These are phyloP conservation scores for Nannobrachium achirus DNA, from an alignment of 2,113 vertebrate species.

Conservation along the genomic window DNA sequence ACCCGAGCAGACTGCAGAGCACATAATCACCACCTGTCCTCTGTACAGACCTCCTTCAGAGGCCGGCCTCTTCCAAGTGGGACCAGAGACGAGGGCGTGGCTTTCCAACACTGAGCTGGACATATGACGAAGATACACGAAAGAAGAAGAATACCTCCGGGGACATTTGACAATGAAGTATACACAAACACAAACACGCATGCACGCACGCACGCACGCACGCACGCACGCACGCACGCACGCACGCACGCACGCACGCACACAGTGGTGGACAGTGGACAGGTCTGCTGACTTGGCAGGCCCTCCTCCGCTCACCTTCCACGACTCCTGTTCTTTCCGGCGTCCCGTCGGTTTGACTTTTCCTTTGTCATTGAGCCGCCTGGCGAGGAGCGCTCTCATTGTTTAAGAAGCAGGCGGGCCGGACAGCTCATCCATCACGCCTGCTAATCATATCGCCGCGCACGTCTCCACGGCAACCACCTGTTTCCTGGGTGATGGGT, in stretches of 20 bases:
- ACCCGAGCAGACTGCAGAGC: too few species aligned
- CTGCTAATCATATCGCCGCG: conserved; percentile 41
- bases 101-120: too few species aligned
- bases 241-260: too few species aligned
- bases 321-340: neutral
- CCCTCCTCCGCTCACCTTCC: conserved; percentile 33
- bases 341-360: conserved; percentile 43
- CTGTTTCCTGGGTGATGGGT: neutral
- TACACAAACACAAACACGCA: neutral
- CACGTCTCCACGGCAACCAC: conserved; percentile 2
- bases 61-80: too few species aligned
- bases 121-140: too few species aligned
- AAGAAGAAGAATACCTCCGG: too few species aligned
- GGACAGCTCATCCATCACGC: conserved; percentile 47
- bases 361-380: conserved; percentile 47
- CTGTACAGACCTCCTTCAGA: too few species aligned
- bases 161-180: too few species aligned
- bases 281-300: conserved; percentile 62
- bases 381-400: conserved; percentile 34
- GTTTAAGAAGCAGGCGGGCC: conserved; percentile 44
- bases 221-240: neutral
- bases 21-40: too few species aligned
- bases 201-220: neutral
- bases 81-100: too few species aligned
- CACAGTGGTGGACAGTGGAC: conserved; percentile 36